A percentile compares a stretch with the other conserved stretches of the same genome.
phyloP scores from a whole-genome alignment of 2,888 invertebrate genomes.

The Agrochola macilenta region DNA sequence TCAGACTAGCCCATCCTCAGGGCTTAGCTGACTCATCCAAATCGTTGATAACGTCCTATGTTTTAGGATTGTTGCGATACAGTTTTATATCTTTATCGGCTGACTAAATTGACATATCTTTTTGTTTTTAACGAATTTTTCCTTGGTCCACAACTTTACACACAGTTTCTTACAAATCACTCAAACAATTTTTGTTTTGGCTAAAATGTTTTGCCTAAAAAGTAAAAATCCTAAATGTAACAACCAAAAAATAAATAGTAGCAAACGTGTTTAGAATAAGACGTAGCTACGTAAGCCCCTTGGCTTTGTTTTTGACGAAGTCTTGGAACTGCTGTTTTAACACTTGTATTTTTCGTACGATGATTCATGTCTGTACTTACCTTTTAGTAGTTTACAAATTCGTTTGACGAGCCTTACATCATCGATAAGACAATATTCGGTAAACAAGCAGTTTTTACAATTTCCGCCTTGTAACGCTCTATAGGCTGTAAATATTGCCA shows the following conservation, averaged over 20 bases:
- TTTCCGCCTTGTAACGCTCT: conserved; percentile 27
- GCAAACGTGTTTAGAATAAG: conserved; percentile 11
- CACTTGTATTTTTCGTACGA: conserved; percentile 56
- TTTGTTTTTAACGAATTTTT: conserved; percentile 13
- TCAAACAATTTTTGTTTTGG: not conserved
- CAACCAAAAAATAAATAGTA: conserved; percentile 23
- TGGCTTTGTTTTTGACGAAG: conserved; percentile 49
- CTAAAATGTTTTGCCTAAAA: conserved; percentile 11
- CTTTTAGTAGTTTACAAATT: conserved; percentile 60
- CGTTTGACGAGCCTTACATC: conserved; percentile 66
- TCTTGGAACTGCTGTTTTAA: conserved; percentile 62
- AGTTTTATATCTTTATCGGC: conserved; percentile 24
- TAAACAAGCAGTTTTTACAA: conserved; percentile 57
- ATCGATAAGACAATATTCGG: conserved; percentile 59
- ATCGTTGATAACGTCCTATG: conserved; percentile 28
- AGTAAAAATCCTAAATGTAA: not conserved
- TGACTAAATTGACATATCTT: conserved; percentile 2
- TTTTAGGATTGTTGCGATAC: not conserved
- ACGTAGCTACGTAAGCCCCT: conserved; percentile 15
- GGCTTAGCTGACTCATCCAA: conserved; percentile 41
- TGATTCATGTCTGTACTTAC: conserved; percentile 68
- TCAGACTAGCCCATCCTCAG: conserved; percentile 42
- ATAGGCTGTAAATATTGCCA: conserved; percentile 1
- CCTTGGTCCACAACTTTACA: not conserved
- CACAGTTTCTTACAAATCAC: not conserved